phyloP scores from a whole-genome alignment of 2,888 invertebrate genomes.

The Panopea generosa region DNA sequence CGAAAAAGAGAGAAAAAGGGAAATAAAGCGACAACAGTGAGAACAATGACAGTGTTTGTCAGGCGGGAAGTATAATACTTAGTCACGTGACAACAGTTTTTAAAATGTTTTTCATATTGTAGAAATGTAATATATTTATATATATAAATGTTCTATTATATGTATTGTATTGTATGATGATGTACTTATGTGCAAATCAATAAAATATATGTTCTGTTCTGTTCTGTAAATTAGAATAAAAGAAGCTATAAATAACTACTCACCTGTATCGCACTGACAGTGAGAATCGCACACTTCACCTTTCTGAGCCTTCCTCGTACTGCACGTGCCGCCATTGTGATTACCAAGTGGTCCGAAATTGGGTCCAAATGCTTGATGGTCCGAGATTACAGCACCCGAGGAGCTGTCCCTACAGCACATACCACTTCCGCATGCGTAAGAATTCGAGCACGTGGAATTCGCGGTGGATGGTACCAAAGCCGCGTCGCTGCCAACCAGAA shows the following conservation, averaged over 20 bases:
- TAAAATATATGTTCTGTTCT: no score
- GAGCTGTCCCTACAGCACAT: constrained; percentile 43
- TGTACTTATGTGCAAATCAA: no score
- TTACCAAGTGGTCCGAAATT: constrained; percentile 34
- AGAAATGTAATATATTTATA: no score
- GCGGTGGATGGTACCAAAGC: background rate
- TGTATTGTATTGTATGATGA: no score
- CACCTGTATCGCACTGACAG: constrained; percentile 54
- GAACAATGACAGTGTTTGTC: no score
- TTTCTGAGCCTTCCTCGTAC: constrained; percentile 34
- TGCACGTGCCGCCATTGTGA: constrained; percentile 43
- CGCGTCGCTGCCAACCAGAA: background rate
- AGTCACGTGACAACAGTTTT: no score
- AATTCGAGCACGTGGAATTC: constrained; percentile 18
- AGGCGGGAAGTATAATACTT: no score
- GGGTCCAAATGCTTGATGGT: constrained; percentile 36
- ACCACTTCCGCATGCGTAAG: constrained; percentile 38
- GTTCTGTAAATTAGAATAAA: no score
- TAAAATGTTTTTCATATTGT: no score
- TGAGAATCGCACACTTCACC: constrained; percentile 56
- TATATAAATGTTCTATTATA: no score
- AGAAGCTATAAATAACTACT: constrained; percentile 1
- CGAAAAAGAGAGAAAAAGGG: no score
- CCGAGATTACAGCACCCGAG: constrained; percentile 29
- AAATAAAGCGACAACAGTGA: no score